Evolutionary conservation across 2,797 vertebrate species (phyloP), one percentile per base, ranked within the genome.

Genomic region (Acipenser transmontanus): DNA sequence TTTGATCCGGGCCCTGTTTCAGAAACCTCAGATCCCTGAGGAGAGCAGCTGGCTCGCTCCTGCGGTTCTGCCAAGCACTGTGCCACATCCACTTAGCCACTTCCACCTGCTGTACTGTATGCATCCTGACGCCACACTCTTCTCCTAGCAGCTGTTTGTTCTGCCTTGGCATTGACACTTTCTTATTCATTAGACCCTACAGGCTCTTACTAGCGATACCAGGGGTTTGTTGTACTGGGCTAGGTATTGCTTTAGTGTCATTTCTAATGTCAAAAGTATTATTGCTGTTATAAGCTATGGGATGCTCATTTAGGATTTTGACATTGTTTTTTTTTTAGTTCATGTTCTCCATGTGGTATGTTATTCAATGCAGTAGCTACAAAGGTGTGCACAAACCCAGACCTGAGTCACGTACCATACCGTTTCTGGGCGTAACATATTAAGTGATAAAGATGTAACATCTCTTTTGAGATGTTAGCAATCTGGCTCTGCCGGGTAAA

Each of bases 41-140:
- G 69, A 74, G 68, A 66, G 14, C 54, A 57, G 77, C 71, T 81
- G 84, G 74, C 73, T 73, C 63, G 50, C 11, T 66, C 59, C 71
- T 65, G 49, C 79, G 80, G 76, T 78, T 84, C 79, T 74, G 76
- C 77, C 77, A 74, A 73, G 61, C 67, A 68, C 69, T 66, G 61
- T 74, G 77, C 79, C 77, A 78, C 13, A 8, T 50, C 54, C 17
- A 20, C 14, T 6, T 34, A 64, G 12, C 69, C 75, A 69, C 73
- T 70, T 49, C 13, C 14, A 51, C 12, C 12, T 61, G 14, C 11
- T 13, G 51, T 20, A n/a, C 54, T 7, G 12, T 11, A 13, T 57
- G 54, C 12, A 11, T 14, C 14, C 6, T 11, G 12, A 57, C 54
- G 14, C 54, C 9, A 11, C 12, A 9, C 12, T 57, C 54, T 13